A percentile compares a stretch with the other conserved stretches of the same genome.
Conservation (phyloP, 2,797 vertebrate genomes). For the Pseudopleuronectes americanus region DNA sequence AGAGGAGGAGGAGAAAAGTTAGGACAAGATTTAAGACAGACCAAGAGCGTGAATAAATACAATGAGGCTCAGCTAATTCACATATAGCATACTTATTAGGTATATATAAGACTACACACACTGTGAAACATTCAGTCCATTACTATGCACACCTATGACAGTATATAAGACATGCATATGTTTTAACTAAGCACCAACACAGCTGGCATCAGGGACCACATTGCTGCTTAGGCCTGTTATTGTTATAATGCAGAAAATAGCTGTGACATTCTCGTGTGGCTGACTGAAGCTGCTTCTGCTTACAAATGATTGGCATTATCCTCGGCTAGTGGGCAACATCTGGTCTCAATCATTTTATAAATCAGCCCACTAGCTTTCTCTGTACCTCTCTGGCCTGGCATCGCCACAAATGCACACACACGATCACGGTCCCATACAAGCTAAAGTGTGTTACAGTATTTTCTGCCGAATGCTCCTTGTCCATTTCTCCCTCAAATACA, state of each 20-base stretch:
- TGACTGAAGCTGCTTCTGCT: conserved; percentile 59
- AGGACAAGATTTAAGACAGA: conserved; percentile 30
- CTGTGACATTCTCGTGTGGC: conserved; percentile 55
- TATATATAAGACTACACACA: conserved; percentile 6
- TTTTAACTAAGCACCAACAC: conserved; percentile 42
- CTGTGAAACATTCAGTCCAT: conserved; percentile 9
- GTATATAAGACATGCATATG: conserved; percentile 46
- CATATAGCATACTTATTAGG: conserved; percentile 19
- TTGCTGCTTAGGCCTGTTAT: conserved; percentile 44
- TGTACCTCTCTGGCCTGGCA: conserved; percentile 57
- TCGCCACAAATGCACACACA: conserved; percentile 30
- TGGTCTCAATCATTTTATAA: conserved; percentile 70
- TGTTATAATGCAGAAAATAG: conserved; percentile 54
- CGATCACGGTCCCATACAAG: conserved; percentile 31
- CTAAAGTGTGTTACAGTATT: conserved; percentile 48
- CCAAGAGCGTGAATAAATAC: conserved; percentile 22
- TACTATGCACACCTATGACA: conserved; percentile 48
- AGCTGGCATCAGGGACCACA: conserved; percentile 43
- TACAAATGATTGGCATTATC: conserved; percentile 68
- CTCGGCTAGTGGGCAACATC: conserved; percentile 69
- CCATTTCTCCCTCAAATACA: conserved; percentile 40
- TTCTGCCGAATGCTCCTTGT: conserved; percentile 51
- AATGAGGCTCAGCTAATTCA: conserved; percentile 33
- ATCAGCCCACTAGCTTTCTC: conserved; percentile 57
- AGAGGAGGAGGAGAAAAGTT: conserved; percentile 33